Base-by-base conservation (phyloP, 2,888 invertebrate species). In the Diploptera punctata region DNA sequence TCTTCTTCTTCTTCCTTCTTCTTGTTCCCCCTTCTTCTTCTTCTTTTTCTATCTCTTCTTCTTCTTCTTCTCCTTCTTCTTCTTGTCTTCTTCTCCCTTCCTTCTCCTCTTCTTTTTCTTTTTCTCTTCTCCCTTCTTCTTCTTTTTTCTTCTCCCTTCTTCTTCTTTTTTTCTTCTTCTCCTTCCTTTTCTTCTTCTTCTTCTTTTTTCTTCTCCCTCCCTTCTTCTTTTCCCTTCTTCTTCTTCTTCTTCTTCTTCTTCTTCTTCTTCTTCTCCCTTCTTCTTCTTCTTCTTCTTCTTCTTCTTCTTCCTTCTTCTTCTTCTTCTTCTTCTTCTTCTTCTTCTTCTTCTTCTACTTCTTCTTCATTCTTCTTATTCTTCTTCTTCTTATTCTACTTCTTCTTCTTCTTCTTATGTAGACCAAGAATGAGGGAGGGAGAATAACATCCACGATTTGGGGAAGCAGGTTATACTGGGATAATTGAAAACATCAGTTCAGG, bases 61-160 rank as follows among this genome's bases (percentile, higher is more conserved):
- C n/a, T n/a, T n/a, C n/a, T n/a, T n/a, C n/a, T n/a, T n/a, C n/a
- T n/a, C n/a, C n/a, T n/a, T n/a, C n/a, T n/a, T n/a, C n/a, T n/a
- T n/a, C n/a, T n/a, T n/a, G n/a, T n/a, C n/a, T n/a, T n/a, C n/a
- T n/a, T n/a, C n/a, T n/a, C n/a, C n/a, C n/a, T n/a, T n/a, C n/a
- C n/a, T n/a, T n/a, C 60, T 43, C 60, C 33, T 43, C 24, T 44
- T 38, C 33, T 71, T 68, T 18, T 26, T 19, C 47, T 54, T 18
- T 57, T 47, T 61, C 43, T 52, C 71, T 49, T 61, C 62, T 31
- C 21, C 19, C 47, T 52, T 21, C 33, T 67, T 57, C 33, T 49
- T 68, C 49, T 21, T 21, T 10, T 57, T 19, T 47, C 19, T 19
- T 43, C 54, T 57, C 44, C n/a, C 21, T 33, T 61, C 67, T 31